These are phyloP conservation scores for Anableps anableps DNA, from an alignment of 2,797 vertebrate genomes.

Conservation along the genomic window DNA sequence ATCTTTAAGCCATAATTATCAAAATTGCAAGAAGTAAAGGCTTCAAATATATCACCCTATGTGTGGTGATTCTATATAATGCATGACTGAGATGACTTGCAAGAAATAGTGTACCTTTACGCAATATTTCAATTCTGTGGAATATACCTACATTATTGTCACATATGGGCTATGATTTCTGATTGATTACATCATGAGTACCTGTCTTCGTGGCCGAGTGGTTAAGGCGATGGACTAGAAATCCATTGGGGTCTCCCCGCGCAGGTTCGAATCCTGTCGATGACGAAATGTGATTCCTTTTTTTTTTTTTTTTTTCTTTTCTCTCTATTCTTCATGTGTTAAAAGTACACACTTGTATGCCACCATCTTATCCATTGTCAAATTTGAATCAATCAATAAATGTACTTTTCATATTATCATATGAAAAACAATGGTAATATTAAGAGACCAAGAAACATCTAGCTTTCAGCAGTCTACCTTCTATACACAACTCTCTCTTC, in stretches of 20 bases:
- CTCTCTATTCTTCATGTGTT: neutral
- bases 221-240: conserved; percentile 84
- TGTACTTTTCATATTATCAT: neutral
- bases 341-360: neutral
- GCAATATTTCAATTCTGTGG: no score
- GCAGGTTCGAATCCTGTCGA: conserved; percentile 82
- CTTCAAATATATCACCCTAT: no score
- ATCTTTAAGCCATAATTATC: no score
- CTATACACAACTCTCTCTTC: neutral
- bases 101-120: neutral
- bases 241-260: conserved; percentile 82
- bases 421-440: neutral
- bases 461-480: neutral
- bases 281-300: conserved; percentile 29
- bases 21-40: no score
- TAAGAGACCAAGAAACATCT: neutral
- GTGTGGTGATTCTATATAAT: no score
- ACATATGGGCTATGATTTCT: no score
- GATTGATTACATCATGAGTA: no score
- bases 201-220: conserved; percentile 76
- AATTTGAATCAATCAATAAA: neutral
- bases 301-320: neutral
- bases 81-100: no score
- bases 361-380: no score
- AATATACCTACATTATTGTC: no score